Evolutionary conservation across 2,113 vertebrate species (phyloP), one percentile per base, ranked within the genome.

Genomic region (Oceanodroma tethys): DNA sequence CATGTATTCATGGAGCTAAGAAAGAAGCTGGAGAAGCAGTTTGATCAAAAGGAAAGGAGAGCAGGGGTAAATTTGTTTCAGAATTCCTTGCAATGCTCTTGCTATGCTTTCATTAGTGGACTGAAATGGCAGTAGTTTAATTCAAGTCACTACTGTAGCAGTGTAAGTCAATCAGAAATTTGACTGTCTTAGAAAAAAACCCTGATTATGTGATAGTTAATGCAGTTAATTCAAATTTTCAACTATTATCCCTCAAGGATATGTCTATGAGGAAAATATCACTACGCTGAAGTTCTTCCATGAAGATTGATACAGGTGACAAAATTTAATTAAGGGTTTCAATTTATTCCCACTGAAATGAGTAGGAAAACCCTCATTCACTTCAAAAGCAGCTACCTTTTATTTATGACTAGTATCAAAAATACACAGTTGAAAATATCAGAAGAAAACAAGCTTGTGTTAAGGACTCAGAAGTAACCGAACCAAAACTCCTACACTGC

Each of bases 261-360:
- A 53, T 66, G 55, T 63, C 84, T 93, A 1, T 72, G 81, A 96
- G 67, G 84, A 87, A 86, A 89, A 87, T 70, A 84, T 36, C 76
- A 67, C 53, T 50, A 9, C 4, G 48, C 59, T 82, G 7, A 74
- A 78, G 43, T 94, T 93, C 88, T 91, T 91, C 56, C 67, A 78
- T n/a, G 29, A 88, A 89, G 88, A 86, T 72, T 88, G 84, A 90
- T 38, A n/a, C 11, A 89, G 71, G 70, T 95, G 78, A 86, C 70
- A 95, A 94, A 74, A 90, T 80, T 90, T 94, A 95, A 90, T 96
- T 95, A 95, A 93, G n/a, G 26, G 29, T 52, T 95, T 95, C 86
- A 88, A 85, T 95, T 75, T 88, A 91, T 91, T 91, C 71, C 62
- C 78, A 40, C 62, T 80, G 91, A 95, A 94, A 91, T 13, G 38